These are phyloP conservation scores for Biston stratarius DNA, from an alignment of 2,888 invertebrate species.

Conservation along the genomic window DNA sequence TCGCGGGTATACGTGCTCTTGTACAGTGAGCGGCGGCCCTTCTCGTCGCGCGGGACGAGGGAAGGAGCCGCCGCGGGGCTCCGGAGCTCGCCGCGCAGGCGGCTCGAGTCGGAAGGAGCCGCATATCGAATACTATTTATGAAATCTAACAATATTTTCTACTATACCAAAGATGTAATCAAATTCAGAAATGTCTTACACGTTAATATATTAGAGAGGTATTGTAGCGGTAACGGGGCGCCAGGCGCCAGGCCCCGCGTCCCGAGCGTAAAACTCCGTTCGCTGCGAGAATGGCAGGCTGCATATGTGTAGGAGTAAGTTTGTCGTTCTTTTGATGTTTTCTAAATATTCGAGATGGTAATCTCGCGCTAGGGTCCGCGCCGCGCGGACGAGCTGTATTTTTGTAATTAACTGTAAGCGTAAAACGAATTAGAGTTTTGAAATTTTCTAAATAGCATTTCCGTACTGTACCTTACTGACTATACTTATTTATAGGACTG, in stretches of 20 bases:
- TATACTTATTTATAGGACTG: constrained; percentile 32
- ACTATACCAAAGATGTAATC: constrained; percentile 66
- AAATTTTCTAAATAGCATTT: constrained; percentile 45
- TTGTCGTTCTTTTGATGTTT: constrained; percentile 35
- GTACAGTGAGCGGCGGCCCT: neutral
- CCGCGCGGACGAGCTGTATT: constrained; percentile 40
- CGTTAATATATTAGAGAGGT: constrained; percentile 43
- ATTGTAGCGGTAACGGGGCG: constrained; percentile 35
- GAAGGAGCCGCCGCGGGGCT: neutral
- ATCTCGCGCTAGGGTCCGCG: constrained; percentile 27
- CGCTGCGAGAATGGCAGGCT: constrained; percentile 13
- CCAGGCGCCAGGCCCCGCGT: no score
- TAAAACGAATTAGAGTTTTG: constrained; percentile 47
- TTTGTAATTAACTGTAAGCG: constrained; percentile 44
- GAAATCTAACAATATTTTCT: constrained; percentile 51
- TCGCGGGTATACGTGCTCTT: constrained; percentile 1
- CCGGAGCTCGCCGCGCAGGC: constrained; percentile 25
- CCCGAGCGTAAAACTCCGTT: constrained; percentile 17
- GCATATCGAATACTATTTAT: constrained; percentile 43
- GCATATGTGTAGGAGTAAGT: constrained; percentile 15
- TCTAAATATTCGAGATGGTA: constrained; percentile 32
- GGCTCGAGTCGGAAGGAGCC: constrained; percentile 11
- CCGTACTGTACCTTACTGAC: constrained; percentile 39
- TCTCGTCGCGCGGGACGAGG: neutral
- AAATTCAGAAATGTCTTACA: constrained; percentile 56